These are phyloP conservation scores for Acanthiza pusilla DNA, from an alignment of 2,797 vertebrate species.

Conservation along the genomic window DNA sequence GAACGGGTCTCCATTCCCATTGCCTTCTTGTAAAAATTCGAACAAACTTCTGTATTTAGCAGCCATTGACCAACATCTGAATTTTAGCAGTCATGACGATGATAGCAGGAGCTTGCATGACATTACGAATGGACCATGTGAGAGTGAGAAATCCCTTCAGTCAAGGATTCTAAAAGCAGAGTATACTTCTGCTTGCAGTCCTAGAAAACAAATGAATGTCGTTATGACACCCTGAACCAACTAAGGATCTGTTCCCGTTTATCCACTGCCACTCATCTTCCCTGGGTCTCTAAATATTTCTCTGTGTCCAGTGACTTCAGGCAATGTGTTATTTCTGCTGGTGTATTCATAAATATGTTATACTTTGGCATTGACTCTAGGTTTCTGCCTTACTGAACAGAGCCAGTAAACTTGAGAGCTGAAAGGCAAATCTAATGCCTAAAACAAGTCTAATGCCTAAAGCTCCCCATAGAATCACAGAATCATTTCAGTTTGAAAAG, in stretches of 20 bases:
- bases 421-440: neutral
- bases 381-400: neutral
- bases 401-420: neutral
- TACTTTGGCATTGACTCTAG: neutral
- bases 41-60: neutral
- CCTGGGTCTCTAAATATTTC: neutral
- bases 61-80: neutral
- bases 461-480: neutral
- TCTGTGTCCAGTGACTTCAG: neutral
- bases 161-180: neutral
- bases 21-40: neutral
- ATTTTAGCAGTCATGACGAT: neutral
- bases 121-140: neutral
- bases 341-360: neutral
- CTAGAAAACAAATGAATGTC: neutral
- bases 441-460: neutral
- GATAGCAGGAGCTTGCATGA: neutral
- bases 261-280: neutral
- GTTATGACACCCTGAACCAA: neutral
- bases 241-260: neutral
- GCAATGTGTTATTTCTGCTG: neutral
- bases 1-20: neutral
- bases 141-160: neutral
- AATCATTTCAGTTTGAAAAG: neutral
- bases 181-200: neutral